phyloP scores from a whole-genome alignment of 1,140 invertebrate species.

The Pteromalus puparum region DNA sequence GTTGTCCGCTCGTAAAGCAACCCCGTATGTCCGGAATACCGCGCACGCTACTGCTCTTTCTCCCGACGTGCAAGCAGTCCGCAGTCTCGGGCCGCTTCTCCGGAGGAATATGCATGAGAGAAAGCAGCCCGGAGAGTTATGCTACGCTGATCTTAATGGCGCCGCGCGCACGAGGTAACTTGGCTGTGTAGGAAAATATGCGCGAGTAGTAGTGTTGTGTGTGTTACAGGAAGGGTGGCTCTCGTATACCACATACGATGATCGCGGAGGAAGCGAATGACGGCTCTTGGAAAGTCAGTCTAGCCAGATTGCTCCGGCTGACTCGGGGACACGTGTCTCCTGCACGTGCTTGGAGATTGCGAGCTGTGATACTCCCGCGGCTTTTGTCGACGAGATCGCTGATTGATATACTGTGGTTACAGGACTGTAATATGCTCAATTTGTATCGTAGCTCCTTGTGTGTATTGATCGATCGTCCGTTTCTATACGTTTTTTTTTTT shows the following conservation, averaged over 20 bases:
- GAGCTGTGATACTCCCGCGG: neutral
- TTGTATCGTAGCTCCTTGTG: no score
- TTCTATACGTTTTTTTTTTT: no score
- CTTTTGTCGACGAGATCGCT: no score
- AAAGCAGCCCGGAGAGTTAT: conserved; percentile 60
- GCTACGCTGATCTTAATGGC: conserved; percentile 70
- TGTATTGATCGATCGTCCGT: no score
- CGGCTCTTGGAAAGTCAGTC: conserved; percentile 24
- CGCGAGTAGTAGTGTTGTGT: neutral
- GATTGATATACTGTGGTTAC: no score
- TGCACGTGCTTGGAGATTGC: neutral
- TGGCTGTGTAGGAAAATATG: conserved; percentile 52
- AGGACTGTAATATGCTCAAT: no score
- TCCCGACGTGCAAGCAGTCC: neutral
- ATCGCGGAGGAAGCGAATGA: conserved; percentile 30
- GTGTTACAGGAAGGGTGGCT: neutral
- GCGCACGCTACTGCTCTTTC: conserved; percentile 53
- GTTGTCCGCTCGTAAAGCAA: conserved; percentile 75
- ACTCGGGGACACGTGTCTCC: neutral
- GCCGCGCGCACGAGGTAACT: conserved; percentile 57
- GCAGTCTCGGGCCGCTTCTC: conserved; percentile 54
- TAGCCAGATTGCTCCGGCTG: neutral
- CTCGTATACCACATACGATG: neutral
- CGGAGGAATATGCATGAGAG: conserved; percentile 72
- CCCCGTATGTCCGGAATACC: conserved; percentile 73